phyloP scores from a whole-genome alignment of 1,140 invertebrate species.

The Plectrocnemia conspersa region DNA sequence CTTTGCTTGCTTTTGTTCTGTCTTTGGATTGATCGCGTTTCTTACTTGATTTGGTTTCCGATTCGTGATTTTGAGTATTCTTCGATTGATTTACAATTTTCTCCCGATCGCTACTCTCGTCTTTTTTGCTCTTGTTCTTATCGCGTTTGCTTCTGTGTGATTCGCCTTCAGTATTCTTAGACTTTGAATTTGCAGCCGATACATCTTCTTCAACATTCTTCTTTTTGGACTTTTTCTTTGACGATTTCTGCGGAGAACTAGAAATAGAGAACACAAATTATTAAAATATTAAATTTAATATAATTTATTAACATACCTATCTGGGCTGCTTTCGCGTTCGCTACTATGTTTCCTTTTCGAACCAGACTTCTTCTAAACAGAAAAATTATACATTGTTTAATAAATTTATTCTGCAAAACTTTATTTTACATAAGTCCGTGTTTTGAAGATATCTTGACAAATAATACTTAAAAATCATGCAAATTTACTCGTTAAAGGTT shows the following conservation, averaged over 20 bases:
- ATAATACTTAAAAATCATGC: no score
- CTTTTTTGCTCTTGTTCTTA: constrained; percentile 28
- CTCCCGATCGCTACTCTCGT: constrained; percentile 12
- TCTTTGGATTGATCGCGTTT: constrained; percentile 21
- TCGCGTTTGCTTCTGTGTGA: constrained; percentile 11
- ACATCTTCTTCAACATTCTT: constrained; percentile 20
- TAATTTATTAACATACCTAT: constrained; percentile 41
- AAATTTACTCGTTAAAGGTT: no score
- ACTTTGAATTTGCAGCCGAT: constrained; percentile 6
- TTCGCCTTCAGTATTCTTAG: constrained; percentile 18
- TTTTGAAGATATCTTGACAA: no score
- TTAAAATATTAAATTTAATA: background rate
- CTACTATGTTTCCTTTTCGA: constrained; percentile 48
- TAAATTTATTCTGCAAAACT: background rate
- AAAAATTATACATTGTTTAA: constrained; percentile 30
- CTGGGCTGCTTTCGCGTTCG: constrained; percentile 43
- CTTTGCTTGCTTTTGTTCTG: constrained; percentile 10
- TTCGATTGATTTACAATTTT: background rate
- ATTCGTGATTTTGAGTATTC: background rate
- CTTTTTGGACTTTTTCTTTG: constrained; percentile 31
- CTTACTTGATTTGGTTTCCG: constrained; percentile 19
- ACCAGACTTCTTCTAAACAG: constrained; percentile 52
- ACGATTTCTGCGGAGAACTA: constrained; percentile 29
- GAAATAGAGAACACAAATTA: constrained; percentile 16
- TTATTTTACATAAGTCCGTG: background rate